Evolutionary conservation across 2,797 vertebrate species (phyloP).

Genomic region (Tarsius wallacei): DNA sequence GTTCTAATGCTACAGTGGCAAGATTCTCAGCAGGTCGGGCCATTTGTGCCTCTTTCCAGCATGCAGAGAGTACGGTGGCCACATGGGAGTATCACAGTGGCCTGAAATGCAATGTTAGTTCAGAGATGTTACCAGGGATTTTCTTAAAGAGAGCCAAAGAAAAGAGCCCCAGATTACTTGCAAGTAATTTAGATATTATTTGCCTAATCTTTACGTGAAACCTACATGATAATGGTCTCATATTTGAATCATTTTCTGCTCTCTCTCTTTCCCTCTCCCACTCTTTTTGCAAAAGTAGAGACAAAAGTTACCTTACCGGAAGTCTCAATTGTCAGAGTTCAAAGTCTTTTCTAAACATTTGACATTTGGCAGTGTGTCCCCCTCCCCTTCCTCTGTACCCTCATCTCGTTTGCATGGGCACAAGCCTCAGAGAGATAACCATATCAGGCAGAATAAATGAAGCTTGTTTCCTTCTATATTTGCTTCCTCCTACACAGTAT

Average conservation of each 20-base stretch:
- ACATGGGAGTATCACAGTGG: fast-evolving
- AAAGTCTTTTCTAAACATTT: constrained; percentile 73
- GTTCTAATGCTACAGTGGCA: fast-evolving
- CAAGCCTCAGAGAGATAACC: constrained; percentile 74
- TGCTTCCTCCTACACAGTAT: constrained; percentile 71
- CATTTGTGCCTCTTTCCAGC: background rate
- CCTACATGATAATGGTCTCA: background rate
- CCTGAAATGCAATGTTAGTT: background rate
- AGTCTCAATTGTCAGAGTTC: constrained; percentile 77
- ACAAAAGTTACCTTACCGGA: constrained; percentile 75
- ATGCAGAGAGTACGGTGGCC: fast-evolving
- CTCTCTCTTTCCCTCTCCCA: background rate
- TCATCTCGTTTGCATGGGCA: constrained; percentile 50
- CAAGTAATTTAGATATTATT: background rate
- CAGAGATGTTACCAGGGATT: background rate
- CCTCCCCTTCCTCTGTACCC: constrained; percentile 18
- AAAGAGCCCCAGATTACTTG: background rate
- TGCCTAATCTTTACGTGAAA: constrained; percentile 52
- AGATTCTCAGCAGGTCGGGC: background rate
- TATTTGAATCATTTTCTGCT: background rate
- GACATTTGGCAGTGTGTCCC: constrained; percentile 75
- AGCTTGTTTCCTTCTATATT: constrained; percentile 79
- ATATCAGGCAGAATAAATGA: constrained; percentile 78
- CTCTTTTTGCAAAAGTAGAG: constrained; percentile 35
- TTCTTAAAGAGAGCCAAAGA: background rate